phyloP scores from a whole-genome alignment of 2,797 vertebrate genomes.

The Sebastes elongatus region DNA sequence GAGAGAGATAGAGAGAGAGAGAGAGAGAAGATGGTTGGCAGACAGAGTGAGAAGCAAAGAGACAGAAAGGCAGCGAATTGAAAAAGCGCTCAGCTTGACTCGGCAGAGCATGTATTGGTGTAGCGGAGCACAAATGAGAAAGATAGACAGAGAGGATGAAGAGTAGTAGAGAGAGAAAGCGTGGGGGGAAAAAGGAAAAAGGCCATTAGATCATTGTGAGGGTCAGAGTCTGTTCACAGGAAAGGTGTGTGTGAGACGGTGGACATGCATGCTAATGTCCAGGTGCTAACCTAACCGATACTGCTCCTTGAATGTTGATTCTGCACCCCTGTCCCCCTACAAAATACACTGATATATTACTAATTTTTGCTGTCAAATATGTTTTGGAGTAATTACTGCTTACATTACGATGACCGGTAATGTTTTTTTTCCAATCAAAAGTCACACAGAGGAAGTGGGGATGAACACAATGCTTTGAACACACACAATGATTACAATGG shows the following conservation, averaged over 20 bases:
- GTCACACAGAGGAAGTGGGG: no score
- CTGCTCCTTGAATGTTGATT: background rate
- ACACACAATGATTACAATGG: no score
- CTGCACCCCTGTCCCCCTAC: background rate
- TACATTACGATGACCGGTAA: no score
- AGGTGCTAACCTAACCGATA: background rate
- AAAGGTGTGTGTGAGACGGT: background rate
- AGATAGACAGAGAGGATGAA: background rate
- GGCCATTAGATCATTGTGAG: slow-evolving; percentile 9
- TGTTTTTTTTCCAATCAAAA: no score
- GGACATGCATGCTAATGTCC: background rate
- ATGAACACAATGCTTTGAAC: no score
- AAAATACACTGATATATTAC: background rate
- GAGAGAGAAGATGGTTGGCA: slow-evolving; percentile 4
- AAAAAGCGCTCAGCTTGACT: slow-evolving; percentile 20
- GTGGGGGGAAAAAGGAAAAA: background rate
- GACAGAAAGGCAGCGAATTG: slow-evolving; percentile 6
- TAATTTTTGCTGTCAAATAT: no score
- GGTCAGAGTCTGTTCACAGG: slow-evolving; percentile 3
- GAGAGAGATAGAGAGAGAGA: background rate
- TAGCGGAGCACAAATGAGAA: slow-evolving; percentile 30
- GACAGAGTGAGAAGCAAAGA: slow-evolving; percentile 4
- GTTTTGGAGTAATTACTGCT: no score
- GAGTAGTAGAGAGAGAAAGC: background rate
- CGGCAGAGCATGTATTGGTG: slow-evolving; percentile 7